Evolutionary conservation across 1,140 invertebrate species (phyloP).

Genomic region (Drosophila busckii): DNA sequence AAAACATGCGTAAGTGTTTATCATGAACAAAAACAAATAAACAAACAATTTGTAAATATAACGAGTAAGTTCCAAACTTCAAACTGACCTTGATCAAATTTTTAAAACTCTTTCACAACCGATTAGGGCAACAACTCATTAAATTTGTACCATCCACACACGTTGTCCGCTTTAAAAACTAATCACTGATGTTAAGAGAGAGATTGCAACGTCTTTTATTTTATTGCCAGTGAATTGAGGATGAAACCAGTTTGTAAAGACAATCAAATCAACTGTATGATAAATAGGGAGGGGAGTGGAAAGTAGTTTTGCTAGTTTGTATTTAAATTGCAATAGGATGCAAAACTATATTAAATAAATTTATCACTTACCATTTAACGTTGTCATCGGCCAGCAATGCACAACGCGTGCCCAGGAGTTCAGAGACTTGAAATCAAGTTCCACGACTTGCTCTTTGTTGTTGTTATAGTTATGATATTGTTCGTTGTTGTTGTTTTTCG

Average conservation of each 20-base stretch:
- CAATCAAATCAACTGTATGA: no score
- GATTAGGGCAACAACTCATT: conserved; percentile 32
- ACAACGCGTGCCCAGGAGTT: conserved; percentile 2
- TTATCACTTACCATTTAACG: conserved; percentile 27
- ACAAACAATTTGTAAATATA: conserved; percentile 1
- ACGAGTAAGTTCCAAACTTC: background rate
- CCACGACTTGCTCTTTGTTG: background rate
- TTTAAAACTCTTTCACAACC: conserved; percentile 20
- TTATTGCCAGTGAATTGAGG: no score
- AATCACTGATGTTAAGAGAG: no score
- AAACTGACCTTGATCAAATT: conserved; percentile 26
- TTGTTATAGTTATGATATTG: conserved; percentile 6
- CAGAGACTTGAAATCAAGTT: no score
- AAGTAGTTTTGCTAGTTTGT: background rate
- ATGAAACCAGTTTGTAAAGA: no score
- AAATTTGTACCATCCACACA: no score
- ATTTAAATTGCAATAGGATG: no score
- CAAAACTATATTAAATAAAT: no score
- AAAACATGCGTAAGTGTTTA: background rate
- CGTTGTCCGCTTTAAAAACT: no score
- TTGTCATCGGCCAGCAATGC: conserved; percentile 30
- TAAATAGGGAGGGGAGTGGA: no score
- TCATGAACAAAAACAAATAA: conserved; percentile 4
- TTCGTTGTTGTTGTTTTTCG: conserved; percentile 22
- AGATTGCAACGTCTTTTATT: no score